Base-by-base conservation (phyloP, 1,140 invertebrate genomes). In the Ostrea edulis region DNA sequence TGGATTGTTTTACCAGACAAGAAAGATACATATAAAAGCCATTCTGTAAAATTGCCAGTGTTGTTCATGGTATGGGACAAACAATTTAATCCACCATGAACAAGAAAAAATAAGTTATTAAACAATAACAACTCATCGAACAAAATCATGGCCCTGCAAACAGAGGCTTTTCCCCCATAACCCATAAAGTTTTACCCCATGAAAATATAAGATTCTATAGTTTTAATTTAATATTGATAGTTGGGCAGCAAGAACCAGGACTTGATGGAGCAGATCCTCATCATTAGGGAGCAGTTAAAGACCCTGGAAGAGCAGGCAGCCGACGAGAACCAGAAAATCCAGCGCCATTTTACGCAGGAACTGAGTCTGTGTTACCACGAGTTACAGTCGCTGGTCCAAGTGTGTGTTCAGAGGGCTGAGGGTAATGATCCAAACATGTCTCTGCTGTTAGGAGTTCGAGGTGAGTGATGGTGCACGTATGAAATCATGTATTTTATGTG, bases 351-450 rank as follows among this genome's bases (percentile, higher is more conserved):
- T 58, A 89, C 92, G 83, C 89, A 87, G 9, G 93, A 94, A 82
- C 88, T 94, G 85, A 88, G 90, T n/a, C 65, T 91, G 8, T 94
- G 93, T 86, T 94, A 94, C 91, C 90, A 93, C 11, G 93, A 94
- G 88, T 88, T 94, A 54, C 93, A 93, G 90, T 91, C 92, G 0
- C 86, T 94, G 25, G 92, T 94, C 8, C 91, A 94, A 55, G 90
- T 94, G 44, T 94, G 93, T 90, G 88, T 92, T 12, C 91, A 94
- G 87, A 85, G 91, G 22, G 93, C 93, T 0, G 88, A 93, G 20
- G 94, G 94, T 35, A 90, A 94, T 71, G 93, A 94, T 81, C 94
- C 93, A 11, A 93, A 94, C 86, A 93, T 94, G 77, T 93, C 93
- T 12, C 81, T 93, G 29, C 87, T 94, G 9, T 89, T 94, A 17